These are phyloP conservation scores for Styela clava DNA, from an alignment of 23 tunicate genomes.

Conservation along the genomic window DNA sequence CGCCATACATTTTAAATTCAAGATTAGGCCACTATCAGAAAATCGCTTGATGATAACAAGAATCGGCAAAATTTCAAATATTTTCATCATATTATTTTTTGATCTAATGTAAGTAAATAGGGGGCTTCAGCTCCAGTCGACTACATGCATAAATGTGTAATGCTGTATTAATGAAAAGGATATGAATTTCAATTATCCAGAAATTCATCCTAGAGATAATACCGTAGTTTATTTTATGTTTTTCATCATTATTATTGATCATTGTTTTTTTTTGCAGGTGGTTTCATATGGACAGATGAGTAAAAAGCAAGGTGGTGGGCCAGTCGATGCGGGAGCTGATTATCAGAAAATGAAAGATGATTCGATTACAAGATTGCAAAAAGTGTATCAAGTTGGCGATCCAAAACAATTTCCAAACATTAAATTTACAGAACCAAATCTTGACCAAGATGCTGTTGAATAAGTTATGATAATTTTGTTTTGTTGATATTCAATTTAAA, in stretches of 20 bases:
- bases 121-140: no score
- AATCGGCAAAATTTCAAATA: no score
- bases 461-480: background rate
- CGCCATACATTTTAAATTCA: no score
- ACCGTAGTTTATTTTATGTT: no score
- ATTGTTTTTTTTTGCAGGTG: constrained; percentile 4
- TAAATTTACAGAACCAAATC: constrained; percentile 62
- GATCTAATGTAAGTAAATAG: no score
- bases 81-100: no score
- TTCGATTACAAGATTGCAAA: constrained; percentile 50
- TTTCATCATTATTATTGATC: background rate
- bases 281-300: constrained; percentile 35
- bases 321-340: constrained; percentile 78
- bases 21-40: no score
- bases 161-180: no score
- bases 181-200: no score
- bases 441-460: constrained; percentile 54
- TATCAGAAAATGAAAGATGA: constrained; percentile 56
- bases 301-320: constrained; percentile 69
- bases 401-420: constrained; percentile 62
- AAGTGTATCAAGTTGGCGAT: constrained; percentile 56
- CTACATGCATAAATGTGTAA: no score
- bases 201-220: no score
- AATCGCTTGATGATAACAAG: no score
- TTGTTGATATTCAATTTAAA: background rate